Percentiles rank a stretch among this genome's conserved stretches.
Evolutionary conservation across 2,797 vertebrate species (phyloP).

Genomic region (Natrix natrix): DNA sequence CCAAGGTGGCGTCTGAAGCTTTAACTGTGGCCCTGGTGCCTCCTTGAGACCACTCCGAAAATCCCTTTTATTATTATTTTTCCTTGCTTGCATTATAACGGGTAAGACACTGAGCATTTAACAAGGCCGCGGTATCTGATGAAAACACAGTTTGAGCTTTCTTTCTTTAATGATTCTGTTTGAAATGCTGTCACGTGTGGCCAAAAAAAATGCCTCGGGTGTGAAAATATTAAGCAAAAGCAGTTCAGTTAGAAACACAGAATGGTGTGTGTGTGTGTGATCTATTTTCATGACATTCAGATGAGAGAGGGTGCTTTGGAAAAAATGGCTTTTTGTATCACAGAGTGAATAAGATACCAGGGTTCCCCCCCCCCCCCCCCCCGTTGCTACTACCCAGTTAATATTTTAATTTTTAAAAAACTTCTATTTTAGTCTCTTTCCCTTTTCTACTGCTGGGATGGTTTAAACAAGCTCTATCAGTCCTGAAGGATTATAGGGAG

Average conservation of each 20-base stretch:
- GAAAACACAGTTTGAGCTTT: constrained; percentile 51
- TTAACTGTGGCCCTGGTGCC: background rate
- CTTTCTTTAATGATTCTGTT: constrained; percentile 69
- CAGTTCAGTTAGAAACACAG: constrained; percentile 68
- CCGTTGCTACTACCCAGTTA: background rate
- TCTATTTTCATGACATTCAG: constrained; percentile 69
- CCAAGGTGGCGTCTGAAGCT: background rate
- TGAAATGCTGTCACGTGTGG: constrained; percentile 65
- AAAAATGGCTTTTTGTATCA: constrained; percentile 40
- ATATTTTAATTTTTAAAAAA: background rate
- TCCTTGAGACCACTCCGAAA: background rate
- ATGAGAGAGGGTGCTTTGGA: constrained; percentile 44
- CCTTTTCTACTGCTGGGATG: background rate
- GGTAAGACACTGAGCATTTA: constrained; percentile 21
- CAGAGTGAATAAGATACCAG: background rate
- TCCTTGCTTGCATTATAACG: constrained; percentile 5
- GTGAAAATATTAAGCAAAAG: constrained; percentile 69
- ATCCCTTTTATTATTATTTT: background rate
- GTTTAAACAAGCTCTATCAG: background rate
- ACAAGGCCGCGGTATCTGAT: constrained; percentile 49
- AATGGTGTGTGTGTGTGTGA: constrained; percentile 50
- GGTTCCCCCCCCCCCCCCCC: too few species aligned
- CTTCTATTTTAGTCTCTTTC: background rate
- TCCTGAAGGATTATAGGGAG: background rate
- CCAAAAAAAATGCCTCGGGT: constrained; percentile 56